Evolutionary conservation across 2,113 vertebrate species (phyloP).

Genomic region (Chunga burmeisteri): DNA sequence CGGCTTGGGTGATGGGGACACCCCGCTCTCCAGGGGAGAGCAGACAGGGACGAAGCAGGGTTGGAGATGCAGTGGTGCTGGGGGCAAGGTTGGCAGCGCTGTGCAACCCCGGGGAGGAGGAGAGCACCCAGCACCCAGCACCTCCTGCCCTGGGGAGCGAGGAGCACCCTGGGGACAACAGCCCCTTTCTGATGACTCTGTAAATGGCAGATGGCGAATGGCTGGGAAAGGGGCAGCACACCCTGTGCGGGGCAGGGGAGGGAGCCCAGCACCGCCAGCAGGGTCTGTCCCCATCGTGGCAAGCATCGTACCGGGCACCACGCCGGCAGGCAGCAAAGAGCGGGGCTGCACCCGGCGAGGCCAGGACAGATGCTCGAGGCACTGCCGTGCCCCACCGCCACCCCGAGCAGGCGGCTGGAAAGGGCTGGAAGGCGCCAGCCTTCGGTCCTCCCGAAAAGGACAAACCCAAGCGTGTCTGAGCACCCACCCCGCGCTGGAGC

Average conservation of each 20-base stretch:
- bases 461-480: accelerated
- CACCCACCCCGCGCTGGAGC: background rate
- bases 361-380: accelerated
- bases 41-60: background rate
- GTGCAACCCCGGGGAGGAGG: background rate
- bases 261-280: accelerated
- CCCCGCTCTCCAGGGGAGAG: background rate
- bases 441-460: background rate
- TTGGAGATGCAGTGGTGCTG: background rate
- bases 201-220: background rate
- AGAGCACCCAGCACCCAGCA: background rate
- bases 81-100: background rate
- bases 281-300: background rate
- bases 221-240: background rate
- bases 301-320: accelerated
- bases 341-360: accelerated
- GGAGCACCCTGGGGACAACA: background rate
- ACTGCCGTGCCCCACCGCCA: accelerated
- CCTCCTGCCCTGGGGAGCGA: background rate
- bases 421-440: background rate
- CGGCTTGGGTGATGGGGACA: accelerated
- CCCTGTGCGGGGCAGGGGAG: accelerated
- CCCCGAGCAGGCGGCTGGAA: background rate
- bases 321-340: background rate
- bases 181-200: background rate